Conservation (phyloP, 1,140 invertebrate genomes). For the Coenobita brevimanus region DNA sequence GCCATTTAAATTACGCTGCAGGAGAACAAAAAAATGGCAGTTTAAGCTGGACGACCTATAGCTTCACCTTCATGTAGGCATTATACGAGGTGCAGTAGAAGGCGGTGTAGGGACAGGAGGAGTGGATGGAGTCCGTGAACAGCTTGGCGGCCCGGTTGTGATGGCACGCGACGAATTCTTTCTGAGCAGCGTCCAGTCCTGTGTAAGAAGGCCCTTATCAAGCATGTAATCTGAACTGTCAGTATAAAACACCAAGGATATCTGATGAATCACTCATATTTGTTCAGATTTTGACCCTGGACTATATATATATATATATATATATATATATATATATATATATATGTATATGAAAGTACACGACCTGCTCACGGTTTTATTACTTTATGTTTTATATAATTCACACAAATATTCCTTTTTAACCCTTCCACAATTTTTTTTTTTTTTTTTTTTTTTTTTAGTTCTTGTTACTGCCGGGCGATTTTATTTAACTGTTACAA, state of each 20-base stretch:
- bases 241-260: neutral
- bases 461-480: no score
- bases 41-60: neutral
- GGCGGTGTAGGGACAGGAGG: conserved; percentile 55
- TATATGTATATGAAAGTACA: no score
- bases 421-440: no score
- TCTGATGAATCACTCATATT: neutral
- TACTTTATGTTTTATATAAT: no score
- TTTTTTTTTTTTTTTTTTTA: no score
- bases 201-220: neutral
- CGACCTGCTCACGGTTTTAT: no score
- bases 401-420: no score
- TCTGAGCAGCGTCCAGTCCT: conserved; percentile 52
- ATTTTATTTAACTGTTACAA: no score
- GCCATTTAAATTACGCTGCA: neutral
- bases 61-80: conserved; percentile 46
- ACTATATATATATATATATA: conserved; percentile 86
- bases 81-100: conserved; percentile 63
- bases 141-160: conserved; percentile 67
- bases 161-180: conserved; percentile 63
- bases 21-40: neutral
- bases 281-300: conserved; percentile 83
- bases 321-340: conserved; percentile 76
- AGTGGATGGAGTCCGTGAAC: conserved; percentile 69
- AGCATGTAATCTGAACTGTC: neutral